phyloP scores from a whole-genome alignment of 2,113 vertebrate genomes.

The Nothocercus nigrocapillus region DNA sequence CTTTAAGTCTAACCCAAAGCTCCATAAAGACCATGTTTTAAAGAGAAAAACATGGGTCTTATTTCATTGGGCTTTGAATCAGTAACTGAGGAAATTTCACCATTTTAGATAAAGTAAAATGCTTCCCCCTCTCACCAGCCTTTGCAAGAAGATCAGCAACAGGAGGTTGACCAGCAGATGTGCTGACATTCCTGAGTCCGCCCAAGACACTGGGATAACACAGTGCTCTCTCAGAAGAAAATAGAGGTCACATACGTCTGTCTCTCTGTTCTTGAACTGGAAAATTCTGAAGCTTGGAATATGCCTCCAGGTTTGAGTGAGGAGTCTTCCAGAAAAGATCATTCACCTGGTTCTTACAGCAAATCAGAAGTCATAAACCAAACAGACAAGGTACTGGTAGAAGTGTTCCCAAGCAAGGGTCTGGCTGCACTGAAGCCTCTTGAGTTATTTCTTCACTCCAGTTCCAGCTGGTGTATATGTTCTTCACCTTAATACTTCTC shows the following conservation, averaged over 20 bases:
- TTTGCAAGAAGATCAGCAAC: background rate
- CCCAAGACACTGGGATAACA: background rate
- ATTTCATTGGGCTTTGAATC: background rate
- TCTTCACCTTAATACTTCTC: background rate
- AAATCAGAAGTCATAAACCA: background rate
- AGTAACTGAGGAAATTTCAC: background rate
- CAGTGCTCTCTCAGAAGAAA: background rate
- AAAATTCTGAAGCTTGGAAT: background rate
- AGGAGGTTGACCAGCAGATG: background rate
- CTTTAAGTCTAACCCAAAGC: background rate
- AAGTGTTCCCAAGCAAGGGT: background rate
- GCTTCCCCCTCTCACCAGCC: background rate
- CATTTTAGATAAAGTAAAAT: background rate
- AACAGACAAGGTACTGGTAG: background rate
- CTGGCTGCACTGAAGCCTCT: background rate
- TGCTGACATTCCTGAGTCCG: background rate
- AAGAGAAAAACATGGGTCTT: fast-evolving
- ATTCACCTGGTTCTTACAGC: background rate
- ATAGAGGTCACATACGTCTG: background rate
- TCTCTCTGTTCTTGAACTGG: background rate
- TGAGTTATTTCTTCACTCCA: background rate
- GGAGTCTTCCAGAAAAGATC: background rate
- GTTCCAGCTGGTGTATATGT: background rate
- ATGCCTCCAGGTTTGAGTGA: background rate
- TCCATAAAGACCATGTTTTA: background rate